phyloP scores from a whole-genome alignment of 2,113 vertebrate species.

The Etia nguti region DNA sequence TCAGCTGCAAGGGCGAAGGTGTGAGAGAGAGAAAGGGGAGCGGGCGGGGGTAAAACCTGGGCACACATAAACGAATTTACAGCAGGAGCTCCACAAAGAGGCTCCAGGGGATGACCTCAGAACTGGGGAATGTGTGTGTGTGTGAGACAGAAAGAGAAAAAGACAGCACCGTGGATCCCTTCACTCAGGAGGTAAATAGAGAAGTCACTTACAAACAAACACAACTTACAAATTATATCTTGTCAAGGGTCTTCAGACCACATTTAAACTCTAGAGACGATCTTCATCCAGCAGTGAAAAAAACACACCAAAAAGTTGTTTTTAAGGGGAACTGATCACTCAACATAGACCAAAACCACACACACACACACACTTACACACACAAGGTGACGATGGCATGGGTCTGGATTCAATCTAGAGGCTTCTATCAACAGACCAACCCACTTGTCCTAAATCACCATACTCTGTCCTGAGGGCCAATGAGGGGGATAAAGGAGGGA shows the following conservation, averaged over 20 bases:
- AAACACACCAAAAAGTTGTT: not conserved
- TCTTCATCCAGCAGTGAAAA: not conserved
- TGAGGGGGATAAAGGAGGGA: not conserved
- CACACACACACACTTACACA: not conserved
- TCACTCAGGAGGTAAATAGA: slow-evolving; percentile 4
- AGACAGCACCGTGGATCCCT: slow-evolving; percentile 3
- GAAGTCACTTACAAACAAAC: slow-evolving; percentile 9
- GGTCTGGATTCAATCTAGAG: slow-evolving; percentile 63
- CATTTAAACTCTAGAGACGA: not conserved
- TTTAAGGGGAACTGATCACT: slow-evolving; percentile 17
- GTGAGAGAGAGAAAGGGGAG: not conserved
- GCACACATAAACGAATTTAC: slow-evolving; percentile 56
- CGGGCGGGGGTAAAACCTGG: slow-evolving; percentile 14
- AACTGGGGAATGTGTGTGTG: slow-evolving; percentile 55
- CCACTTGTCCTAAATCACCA: slow-evolving; percentile 48
- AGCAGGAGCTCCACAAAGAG: slow-evolving; percentile 58
- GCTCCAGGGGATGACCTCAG: slow-evolving; percentile 65
- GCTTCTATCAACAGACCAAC: slow-evolving; percentile 47
- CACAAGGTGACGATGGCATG: slow-evolving; percentile 21
- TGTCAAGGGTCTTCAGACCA: not conserved
- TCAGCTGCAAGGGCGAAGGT: not conserved
- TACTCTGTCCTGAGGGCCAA: slow-evolving; percentile 25
- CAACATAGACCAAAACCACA: not conserved
- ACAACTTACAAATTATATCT: not conserved
- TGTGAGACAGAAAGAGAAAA: not conserved